Conservation (phyloP, 92 coral and sea anemone genomes). For the Paramuricea clavata region DNA sequence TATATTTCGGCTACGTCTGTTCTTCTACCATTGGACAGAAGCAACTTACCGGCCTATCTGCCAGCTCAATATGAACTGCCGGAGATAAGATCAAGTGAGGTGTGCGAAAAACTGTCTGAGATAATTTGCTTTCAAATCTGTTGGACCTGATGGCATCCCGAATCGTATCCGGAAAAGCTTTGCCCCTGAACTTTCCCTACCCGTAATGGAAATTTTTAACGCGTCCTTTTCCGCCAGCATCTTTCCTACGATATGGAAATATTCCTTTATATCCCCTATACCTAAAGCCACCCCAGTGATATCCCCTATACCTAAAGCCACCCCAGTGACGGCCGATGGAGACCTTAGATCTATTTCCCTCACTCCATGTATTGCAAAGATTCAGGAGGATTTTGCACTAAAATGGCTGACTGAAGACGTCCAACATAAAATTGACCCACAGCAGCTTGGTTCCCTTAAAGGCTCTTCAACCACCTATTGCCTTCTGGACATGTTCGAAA, state of each 20-base stretch:
- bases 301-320: conserved; percentile 22
- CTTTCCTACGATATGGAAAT: neutral
- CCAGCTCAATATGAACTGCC: neutral
- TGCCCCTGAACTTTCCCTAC: neutral
- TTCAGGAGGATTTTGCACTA: conserved; percentile 30
- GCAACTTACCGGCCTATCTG: neutral
- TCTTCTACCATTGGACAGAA: neutral
- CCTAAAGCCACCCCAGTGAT: conserved; percentile 33
- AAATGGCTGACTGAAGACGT: neutral
- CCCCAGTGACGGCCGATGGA: conserved; percentile 6
- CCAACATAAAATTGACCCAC: neutral
- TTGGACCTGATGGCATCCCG: conserved; percentile 3
- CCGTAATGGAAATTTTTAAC: neutral
- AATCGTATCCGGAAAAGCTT: neutral
- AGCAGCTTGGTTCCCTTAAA: neutral
- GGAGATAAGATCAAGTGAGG: too few relatives aligned
- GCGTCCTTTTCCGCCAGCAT: neutral
- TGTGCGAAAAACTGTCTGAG: neutral
- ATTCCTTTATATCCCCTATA: neutral
- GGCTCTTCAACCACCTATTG: too few relatives aligned
- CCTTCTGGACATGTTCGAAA: too few relatives aligned
- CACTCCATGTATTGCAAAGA: conserved; percentile 21
- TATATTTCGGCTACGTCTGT: neutral
- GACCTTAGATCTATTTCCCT: conserved; percentile 16
- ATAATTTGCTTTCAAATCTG: neutral